Base-by-base conservation (phyloP, 2,113 vertebrate species). In the Aegithalos caudatus region DNA sequence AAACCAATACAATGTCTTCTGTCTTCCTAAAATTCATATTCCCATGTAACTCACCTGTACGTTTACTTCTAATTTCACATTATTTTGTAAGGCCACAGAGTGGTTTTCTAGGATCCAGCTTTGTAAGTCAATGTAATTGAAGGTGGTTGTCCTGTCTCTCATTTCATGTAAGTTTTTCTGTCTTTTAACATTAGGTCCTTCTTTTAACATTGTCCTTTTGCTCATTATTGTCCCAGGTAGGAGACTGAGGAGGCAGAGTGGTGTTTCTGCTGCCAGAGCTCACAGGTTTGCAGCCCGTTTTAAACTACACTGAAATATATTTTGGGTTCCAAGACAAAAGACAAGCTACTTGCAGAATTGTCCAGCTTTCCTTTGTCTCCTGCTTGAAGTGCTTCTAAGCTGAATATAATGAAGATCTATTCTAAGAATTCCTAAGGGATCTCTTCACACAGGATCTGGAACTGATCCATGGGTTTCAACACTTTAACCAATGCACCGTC, bases 401-500 rank as follows among this genome's bases (percentile, higher is more conserved):
- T 84, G 69, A 93, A 84, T 84, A 74, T 79, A 92, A 93, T 61
- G 73, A 82, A 88, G 86, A 89, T 72, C 91, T 95, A 86, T 93
- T 93, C 81, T 77, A 86, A 88, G 91, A 90, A 88, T 92, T 93
- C 90, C 93, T 86, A 40, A 73, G 90, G 82, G 92, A 84, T 90
- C 56, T 95, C 88, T 93, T 92, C 74, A 86, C 54, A 72, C 40
- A 54, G 90, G 85, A 48, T 72, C 83, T 94, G 96, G 92, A 97
- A 86, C 60, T 11, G 65, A 80, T 94, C 93, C 94, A 88, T n/a
- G 61, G 76, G 56, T 76, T 95, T 94, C 69, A 90, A 95, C 70
- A 66, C 77, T 95, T 93, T 70, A 94, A 90, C 92, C 95, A 93
- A 72, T 70, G 84, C 83, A 76, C 70, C 4, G 8, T 69, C 88